These are phyloP conservation scores for Dastarcus helophoroides DNA, from an alignment of 2,888 invertebrate species.

Conservation along the genomic window DNA sequence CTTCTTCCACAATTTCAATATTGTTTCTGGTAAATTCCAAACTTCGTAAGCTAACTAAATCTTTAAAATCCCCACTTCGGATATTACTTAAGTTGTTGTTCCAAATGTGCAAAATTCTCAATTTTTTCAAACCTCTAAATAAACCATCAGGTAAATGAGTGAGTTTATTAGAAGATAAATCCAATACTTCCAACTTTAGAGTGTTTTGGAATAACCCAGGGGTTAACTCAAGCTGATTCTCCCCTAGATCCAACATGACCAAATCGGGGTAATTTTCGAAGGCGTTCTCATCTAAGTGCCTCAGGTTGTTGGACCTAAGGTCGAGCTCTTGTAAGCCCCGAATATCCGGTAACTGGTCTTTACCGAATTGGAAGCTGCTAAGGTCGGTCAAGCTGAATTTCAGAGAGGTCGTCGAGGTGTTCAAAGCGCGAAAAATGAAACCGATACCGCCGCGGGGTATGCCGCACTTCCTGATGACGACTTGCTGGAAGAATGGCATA, in stretches of 20 bases:
- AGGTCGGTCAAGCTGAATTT: too few species aligned
- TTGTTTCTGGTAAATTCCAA: slow-evolving; percentile 60
- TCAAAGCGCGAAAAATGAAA: too few species aligned
- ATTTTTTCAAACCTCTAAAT: slow-evolving; percentile 48
- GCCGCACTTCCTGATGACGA: too few species aligned
- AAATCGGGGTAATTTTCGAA: slow-evolving; percentile 48
- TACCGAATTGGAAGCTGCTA: too few species aligned
- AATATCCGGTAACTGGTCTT: too few species aligned
- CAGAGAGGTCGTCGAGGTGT: too few species aligned
- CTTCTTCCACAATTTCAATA: slow-evolving; percentile 47
- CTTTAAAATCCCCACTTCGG: slow-evolving; percentile 49
- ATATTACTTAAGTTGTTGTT: slow-evolving; percentile 37
- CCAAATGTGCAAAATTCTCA: slow-evolving; percentile 53
- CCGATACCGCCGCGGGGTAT: too few species aligned
- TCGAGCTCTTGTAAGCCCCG: too few species aligned
- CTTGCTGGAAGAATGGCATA: too few species aligned
- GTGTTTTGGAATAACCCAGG: slow-evolving; percentile 31
- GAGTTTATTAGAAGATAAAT: slow-evolving; percentile 56
- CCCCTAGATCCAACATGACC: slow-evolving; percentile 51
- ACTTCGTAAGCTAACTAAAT: slow-evolving; percentile 48
- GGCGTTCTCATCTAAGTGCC: slow-evolving; percentile 11
- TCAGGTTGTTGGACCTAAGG: slow-evolving; percentile 13
- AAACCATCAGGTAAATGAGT: slow-evolving; percentile 47
- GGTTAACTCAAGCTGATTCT: slow-evolving; percentile 44
- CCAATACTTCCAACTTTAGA: slow-evolving; percentile 50